Evolutionary conservation across 2,113 vertebrate species (phyloP).

Genomic region (Tursiops truncatus): DNA sequence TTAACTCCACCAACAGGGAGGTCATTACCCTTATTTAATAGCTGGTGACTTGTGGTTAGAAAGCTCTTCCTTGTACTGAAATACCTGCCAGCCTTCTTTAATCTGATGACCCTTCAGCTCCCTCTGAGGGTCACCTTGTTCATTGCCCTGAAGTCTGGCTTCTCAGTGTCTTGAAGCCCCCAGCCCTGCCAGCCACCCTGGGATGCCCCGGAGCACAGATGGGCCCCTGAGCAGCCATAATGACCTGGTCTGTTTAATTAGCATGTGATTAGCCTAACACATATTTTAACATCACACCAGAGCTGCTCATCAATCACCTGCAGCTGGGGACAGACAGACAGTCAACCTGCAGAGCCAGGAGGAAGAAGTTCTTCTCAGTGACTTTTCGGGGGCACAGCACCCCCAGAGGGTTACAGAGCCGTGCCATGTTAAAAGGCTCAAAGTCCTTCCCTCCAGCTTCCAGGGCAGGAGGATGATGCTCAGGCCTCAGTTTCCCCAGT

Average conservation of each 20-base stretch:
- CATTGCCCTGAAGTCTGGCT: constrained; percentile 32
- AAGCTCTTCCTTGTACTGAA: neutral
- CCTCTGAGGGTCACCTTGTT: constrained; percentile 19
- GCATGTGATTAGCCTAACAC: constrained; percentile 86
- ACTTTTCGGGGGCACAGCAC: neutral
- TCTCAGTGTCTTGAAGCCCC: constrained; percentile 63
- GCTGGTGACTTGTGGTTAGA: neutral
- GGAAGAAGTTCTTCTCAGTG: neutral
- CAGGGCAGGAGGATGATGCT: neutral
- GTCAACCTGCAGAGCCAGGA: neutral
- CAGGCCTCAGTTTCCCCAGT: neutral
- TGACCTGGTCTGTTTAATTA: constrained; percentile 84
- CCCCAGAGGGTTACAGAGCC: neutral
- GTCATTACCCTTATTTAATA: neutral
- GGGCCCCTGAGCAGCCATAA: constrained; percentile 80
- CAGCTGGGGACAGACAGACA: constrained; percentile 48
- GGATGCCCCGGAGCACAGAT: constrained; percentile 73
- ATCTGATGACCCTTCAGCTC: neutral
- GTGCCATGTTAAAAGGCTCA: neutral
- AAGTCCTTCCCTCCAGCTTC: neutral
- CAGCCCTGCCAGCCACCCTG: neutral
- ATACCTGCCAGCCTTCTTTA: neutral
- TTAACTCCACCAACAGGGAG: neutral
- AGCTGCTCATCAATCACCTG: constrained; percentile 81
- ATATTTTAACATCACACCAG: constrained; percentile 84